Evolutionary conservation across 2,888 invertebrate genomes (phyloP).

Genomic region (Eucriotettix oculatus): DNA sequence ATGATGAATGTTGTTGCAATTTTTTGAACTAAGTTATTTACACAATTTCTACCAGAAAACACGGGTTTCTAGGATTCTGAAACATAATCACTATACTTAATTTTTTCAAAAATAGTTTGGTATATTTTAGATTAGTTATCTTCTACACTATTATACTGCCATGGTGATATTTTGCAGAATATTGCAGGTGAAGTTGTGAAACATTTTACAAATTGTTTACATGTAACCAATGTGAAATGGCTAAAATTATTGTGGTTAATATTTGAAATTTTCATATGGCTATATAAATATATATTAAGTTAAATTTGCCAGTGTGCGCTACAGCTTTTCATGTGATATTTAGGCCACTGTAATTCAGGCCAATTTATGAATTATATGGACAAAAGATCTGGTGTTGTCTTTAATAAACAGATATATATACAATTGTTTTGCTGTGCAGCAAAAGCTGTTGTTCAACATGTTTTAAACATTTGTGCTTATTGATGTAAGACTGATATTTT

Average conservation of each 20-base stretch:
- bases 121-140: slow-evolving; percentile 1
- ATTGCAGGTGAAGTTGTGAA: slow-evolving; percentile 1
- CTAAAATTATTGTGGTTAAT: background rate
- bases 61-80: slow-evolving; percentile 6
- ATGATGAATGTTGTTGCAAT: background rate
- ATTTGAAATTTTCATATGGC: background rate
- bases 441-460: background rate
- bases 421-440: background rate
- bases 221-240: background rate
- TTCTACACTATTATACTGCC: slow-evolving; percentile 4
- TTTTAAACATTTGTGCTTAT: background rate
- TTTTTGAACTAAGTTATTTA: background rate
- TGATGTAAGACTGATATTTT: background rate
- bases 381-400: background rate
- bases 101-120: slow-evolving; percentile 5
- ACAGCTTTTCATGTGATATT: slow-evolving; percentile 7
- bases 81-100: background rate
- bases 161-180: slow-evolving; percentile 11
- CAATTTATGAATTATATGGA: background rate
- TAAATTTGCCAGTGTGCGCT: background rate
- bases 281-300: background rate
- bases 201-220: background rate
- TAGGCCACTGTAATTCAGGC: slow-evolving; percentile 1
- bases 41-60: slow-evolving; percentile 3
- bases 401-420: background rate